phyloP scores from a whole-genome alignment of 2,888 invertebrate species.

The Notocelia uddmanniana region DNA sequence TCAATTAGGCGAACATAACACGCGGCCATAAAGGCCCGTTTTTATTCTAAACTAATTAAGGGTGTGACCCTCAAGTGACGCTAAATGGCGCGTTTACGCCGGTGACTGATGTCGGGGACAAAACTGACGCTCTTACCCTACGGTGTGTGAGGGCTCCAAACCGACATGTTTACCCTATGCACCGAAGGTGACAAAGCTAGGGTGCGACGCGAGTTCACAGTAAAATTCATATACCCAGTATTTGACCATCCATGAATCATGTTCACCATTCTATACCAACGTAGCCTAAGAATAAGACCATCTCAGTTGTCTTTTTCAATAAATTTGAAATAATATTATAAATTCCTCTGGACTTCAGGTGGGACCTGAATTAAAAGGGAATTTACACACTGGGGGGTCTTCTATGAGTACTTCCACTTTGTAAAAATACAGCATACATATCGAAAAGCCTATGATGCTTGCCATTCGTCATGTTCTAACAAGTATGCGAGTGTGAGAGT shows the following conservation, averaged over 20 bases:
- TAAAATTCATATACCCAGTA: constrained; percentile 4
- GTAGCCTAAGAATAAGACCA: too few species aligned
- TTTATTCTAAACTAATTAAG: constrained; percentile 77
- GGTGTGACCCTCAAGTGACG: constrained; percentile 63
- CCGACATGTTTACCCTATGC: constrained; percentile 38
- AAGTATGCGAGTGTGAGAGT: too few species aligned
- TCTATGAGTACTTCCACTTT: too few species aligned
- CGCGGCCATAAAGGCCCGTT: constrained; percentile 71
- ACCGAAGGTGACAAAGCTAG: constrained; percentile 12
- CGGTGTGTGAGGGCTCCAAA: constrained; percentile 35
- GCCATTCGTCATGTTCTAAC: too few species aligned
- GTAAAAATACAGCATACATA: too few species aligned
- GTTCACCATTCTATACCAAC: too few species aligned
- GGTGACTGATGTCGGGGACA: constrained; percentile 16
- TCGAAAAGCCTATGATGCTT: too few species aligned
- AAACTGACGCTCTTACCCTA: constrained; percentile 44
- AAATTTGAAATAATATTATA: too few species aligned
- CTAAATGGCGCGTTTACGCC: constrained; percentile 54
- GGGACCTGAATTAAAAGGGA: neutral
- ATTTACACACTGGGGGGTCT: neutral
- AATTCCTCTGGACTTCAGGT: neutral
- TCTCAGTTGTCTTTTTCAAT: too few species aligned
- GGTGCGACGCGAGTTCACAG: neutral
- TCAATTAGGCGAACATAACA: constrained; percentile 71
- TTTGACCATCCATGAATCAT: neutral